Base-by-base conservation (phyloP, 2,113 vertebrate species). In the Gopherus evgoodei region DNA sequence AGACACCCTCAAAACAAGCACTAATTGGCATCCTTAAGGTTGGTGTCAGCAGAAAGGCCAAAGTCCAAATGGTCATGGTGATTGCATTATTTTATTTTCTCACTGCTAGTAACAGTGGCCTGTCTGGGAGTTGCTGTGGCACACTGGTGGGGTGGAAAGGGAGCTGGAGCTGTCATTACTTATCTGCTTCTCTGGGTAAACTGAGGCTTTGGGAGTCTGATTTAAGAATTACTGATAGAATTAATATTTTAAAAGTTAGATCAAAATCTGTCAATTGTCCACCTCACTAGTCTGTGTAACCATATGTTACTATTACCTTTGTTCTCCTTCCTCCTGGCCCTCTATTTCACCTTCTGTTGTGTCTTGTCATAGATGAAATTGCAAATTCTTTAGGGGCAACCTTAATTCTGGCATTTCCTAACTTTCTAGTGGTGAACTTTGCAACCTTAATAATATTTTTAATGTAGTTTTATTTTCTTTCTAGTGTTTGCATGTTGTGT, bases 341-440 rank as follows among this genome's bases (percentile, higher is more conserved):
- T 91, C 76, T 78, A 52, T 90, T 93, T 90, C 38, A 91, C 29
- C 50, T 86, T 84, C 25, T 93, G 62, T 83, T 88, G 83, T 11
- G 7, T 56, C 31, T 72, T 47, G 50, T 29, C 7, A 13, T 50
- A 29, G 4, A 47, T 83, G 88, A 44, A 27, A 85, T 92, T 90
- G 50, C 29, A 57, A 82, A 79, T 12, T 87, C 25, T 90, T 72
- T 44, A 7, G 11, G 92, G 75, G 42, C 24, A 78, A 27, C 24
- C 24, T 78, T 42, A 78, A 44, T 78, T 86, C 8, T 89, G 69
- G 1, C 3, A 75, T 80, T 90, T 59, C 9, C 5, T 12, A 56
- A 11, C 4, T 90, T 80, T 52, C 2, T 19, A 92, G 62, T 4
- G 35, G 24, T 89, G 42, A 8, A 2, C 9, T 87, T 86, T 87